Base-by-base conservation (phyloP, 2,888 invertebrate genomes). In the Drosophila suboccidentalis region DNA sequence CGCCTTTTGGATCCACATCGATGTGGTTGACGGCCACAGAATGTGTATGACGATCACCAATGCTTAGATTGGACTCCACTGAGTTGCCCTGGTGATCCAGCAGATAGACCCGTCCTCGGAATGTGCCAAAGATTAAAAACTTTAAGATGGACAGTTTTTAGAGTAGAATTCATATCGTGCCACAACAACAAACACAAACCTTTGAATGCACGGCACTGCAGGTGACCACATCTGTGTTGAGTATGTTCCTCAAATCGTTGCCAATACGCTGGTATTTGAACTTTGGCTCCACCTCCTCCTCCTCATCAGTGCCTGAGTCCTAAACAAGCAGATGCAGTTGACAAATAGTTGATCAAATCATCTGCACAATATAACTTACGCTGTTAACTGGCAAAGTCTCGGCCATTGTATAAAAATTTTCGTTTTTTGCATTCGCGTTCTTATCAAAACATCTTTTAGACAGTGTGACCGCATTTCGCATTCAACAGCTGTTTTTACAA, bases 121-220 rank as follows among this genome's bases (percentile, higher is more conserved):
- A 96, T 13, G 98, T 98, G 29, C 98, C 99, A 72, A 99, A 93
- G 86, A 98, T 98, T 57, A 98, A 94, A 93, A 98, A 98, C 96
- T 97, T 82, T 53, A 10, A 10, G 5, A 32, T 36, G 46, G 13
- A 22, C 11, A 19, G 34, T 6, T 3, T 22, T 6, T 44, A 3
- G 13, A 29, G 32, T 47, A 19, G 8, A 3, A 29, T 15, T 22
- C 11, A 8, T 29, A 38, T 6, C 29, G 1, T 1, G 1, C 6
- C 22, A 22, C 10, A 8, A 11, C 19, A 11, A 6, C 5, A 19
- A 43, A 19, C 54, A 13, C 22, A 3, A 19, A 97, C 97, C 94
- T 98, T 98, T 9, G 97, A 95, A 93, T 98, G 98, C 46, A 98
- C 97, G 72, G 97, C 97, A 88, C 98, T 96, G 91, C 98, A 98